Evolutionary conservation across 2,113 vertebrate genomes (phyloP).

Genomic region (Melospiza melodia): DNA sequence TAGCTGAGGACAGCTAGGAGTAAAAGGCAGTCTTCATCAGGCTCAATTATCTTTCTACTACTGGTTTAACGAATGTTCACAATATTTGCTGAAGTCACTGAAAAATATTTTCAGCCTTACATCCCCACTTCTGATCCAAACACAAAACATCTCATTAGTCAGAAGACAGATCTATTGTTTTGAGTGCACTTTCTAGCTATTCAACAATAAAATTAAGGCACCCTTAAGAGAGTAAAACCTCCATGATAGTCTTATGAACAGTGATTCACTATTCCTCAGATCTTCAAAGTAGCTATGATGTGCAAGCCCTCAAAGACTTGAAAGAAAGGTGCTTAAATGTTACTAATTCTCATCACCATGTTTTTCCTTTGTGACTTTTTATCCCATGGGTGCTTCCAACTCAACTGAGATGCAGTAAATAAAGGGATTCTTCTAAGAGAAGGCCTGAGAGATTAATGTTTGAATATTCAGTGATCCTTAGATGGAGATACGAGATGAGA

Average conservation of each 20-base stretch:
- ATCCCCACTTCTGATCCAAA: background rate
- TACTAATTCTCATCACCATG: background rate
- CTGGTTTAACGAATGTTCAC: background rate
- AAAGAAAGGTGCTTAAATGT: background rate
- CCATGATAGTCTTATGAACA: background rate
- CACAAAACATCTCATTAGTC: background rate
- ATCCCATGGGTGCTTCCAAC: background rate
- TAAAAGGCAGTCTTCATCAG: background rate
- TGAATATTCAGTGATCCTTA: background rate
- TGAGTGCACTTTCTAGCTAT: background rate
- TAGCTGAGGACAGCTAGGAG: background rate
- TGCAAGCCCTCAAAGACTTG: background rate
- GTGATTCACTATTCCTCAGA: slow-evolving; percentile 15
- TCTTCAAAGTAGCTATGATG: background rate
- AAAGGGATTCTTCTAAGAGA: background rate
- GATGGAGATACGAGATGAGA: background rate
- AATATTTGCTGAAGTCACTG: background rate
- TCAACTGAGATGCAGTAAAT: background rate
- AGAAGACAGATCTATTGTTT: background rate
- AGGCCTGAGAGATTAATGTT: background rate
- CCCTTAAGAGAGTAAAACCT: background rate
- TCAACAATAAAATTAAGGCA: background rate
- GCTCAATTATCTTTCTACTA: background rate
- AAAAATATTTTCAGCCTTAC: background rate
- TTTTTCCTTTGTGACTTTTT: background rate